Evolutionary conservation across 1,140 invertebrate genomes (phyloP), one percentile per base, ranked within the genome.

Genomic region (Calliopsis andreniformis): DNA sequence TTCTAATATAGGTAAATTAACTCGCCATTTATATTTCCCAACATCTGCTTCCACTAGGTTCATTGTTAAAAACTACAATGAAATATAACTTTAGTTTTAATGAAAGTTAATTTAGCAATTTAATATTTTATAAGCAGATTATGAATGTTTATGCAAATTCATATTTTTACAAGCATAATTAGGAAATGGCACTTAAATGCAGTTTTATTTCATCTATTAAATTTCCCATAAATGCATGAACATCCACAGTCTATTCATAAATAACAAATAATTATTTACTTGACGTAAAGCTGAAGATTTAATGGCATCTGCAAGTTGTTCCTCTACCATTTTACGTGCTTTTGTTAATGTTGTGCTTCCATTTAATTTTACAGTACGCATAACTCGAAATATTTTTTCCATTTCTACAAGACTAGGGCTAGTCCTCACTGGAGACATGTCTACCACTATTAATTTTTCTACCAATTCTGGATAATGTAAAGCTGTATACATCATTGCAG

Each of bases 361-460:
- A 18, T 94, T 91, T 20, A 97, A 91, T 1, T 92, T 83, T 2
- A 96, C 90, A 2, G 89, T 85, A 47, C 92, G 85, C 95, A 97
- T 95, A 1, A 94, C 94, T 73, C 94, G 90, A 81, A 97, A 95
- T 69, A 96, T 92, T 49, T 92, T 90, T 0, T 89, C 89, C 93
- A 97, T 95, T 10, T 93, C 89, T 63, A 91, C 88, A 20, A 96
- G 93, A 86, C 93, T 93, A 16, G 94, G 93, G 69, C 95, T 95
- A 0, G 93, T 93, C 76, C 93, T 93, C 0, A 96, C 87, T 3
- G 97, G 97, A 14, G 96, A 96, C 78, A 98, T 96, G 87, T 99
- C 98, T 49, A 96, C 95, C 5, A 98, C 94, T 55, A 98, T 93
- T 28, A 98, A 89, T 82, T 95, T 96, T 23, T 97, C 95, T 2